Percentiles rank a stretch among this genome's conserved stretches.
phyloP scores from a whole-genome alignment of 2,888 invertebrate genomes.

The Steinernema scapterisci region DNA sequence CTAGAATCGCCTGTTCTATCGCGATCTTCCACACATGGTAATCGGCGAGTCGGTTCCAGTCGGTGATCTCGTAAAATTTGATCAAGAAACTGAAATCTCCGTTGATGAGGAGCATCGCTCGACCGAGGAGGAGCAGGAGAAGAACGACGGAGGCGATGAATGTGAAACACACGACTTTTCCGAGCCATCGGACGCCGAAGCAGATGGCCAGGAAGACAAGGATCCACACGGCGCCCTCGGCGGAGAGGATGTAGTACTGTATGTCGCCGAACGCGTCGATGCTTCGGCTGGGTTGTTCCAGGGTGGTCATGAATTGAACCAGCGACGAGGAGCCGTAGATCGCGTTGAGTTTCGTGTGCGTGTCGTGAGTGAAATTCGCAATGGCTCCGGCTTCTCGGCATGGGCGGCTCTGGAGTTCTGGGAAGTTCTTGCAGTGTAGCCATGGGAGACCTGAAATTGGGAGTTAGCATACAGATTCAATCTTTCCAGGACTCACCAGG shows the following conservation, averaged over 20 bases:
- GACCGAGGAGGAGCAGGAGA: conserved; percentile 24
- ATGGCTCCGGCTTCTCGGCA: conserved; percentile 59
- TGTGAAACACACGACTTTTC: conserved; percentile 51
- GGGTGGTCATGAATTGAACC: conserved; percentile 60
- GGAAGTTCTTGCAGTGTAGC: conserved; percentile 63
- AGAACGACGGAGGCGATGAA: conserved; percentile 18
- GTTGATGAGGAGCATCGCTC: conserved; percentile 46
- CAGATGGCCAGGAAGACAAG: conserved; percentile 63
- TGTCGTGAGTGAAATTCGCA: conserved; percentile 49
- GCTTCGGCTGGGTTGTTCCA: conserved; percentile 57
- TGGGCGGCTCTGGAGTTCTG: conserved; percentile 53
- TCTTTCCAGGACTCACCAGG: conserved; percentile 37
- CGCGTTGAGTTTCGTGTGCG: conserved; percentile 46
- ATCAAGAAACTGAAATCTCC: conserved; percentile 57
- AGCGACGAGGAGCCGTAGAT: conserved; percentile 58
- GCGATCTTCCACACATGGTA: conserved; percentile 64
- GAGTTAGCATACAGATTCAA: not conserved
- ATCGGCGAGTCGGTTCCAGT: conserved; percentile 63
- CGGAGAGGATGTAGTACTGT: conserved; percentile 55
- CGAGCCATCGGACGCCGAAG: conserved; percentile 67
- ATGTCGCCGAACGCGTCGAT: conserved; percentile 61
- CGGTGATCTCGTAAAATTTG: conserved; percentile 54
- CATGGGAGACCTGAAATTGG: conserved; percentile 58
- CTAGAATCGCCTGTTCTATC: conserved; percentile 62
- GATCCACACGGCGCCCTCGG: conserved; percentile 62